These are phyloP conservation scores for Felis chaus DNA, from an alignment of 2,113 vertebrate genomes.

Conservation along the genomic window DNA sequence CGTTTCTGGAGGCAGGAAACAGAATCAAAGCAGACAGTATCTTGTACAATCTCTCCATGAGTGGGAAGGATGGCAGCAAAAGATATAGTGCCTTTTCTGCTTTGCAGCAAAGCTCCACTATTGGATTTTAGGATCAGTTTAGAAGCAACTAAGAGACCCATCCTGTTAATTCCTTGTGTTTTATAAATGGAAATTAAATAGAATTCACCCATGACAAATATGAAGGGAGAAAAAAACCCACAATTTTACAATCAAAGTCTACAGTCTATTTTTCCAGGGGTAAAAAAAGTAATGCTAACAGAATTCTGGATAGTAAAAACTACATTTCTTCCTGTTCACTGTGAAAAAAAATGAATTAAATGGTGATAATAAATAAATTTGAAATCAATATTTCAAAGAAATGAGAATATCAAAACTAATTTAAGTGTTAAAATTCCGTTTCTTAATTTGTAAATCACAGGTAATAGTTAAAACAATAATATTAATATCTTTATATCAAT, in stretches of 20 bases:
- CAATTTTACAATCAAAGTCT: background rate
- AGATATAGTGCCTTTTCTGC: fast-evolving
- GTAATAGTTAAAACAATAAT: background rate
- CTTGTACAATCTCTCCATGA: too few relatives aligned
- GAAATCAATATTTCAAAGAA: background rate
- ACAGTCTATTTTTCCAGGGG: background rate
- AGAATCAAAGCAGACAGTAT: background rate
- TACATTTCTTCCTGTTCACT: background rate
- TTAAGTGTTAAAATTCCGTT: background rate
- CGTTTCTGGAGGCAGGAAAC: background rate
- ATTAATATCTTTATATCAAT: background rate
- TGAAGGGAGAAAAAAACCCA: background rate
- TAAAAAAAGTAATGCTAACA: background rate
- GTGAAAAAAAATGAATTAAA: background rate
- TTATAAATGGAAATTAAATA: background rate
- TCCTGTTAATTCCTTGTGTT: background rate
- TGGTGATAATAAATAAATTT: background rate
- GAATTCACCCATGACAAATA: background rate
- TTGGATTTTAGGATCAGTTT: background rate
- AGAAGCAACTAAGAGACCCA: background rate
- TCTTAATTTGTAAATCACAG: background rate
- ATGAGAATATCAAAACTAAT: background rate
- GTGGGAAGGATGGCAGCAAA: fast-evolving
- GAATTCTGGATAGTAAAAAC: background rate
- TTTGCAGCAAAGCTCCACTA: background rate